phyloP scores from a whole-genome alignment of 2,888 invertebrate genomes.

The Emmelina monodactyla region DNA sequence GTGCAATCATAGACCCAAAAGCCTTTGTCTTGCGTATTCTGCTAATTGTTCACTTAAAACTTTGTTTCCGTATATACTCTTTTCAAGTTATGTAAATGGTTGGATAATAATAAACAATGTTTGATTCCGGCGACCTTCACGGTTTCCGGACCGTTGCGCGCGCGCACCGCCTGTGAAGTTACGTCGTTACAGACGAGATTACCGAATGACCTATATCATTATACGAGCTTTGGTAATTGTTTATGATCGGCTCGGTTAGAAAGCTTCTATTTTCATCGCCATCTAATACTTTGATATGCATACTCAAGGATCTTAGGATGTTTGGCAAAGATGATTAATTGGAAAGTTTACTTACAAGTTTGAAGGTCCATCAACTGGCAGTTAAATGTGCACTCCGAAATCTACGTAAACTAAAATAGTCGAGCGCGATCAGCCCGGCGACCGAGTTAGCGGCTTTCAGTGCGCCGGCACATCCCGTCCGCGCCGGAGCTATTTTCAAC shows the following conservation, averaged over 20 bases:
- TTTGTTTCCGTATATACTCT: not conserved
- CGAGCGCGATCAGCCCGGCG: conserved; percentile 55
- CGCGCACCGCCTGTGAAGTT: conserved; percentile 15
- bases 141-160: conserved; percentile 22
- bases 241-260: not conserved
- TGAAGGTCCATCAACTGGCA: no score
- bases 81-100: conserved; percentile 9
- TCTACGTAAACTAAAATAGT: conserved; percentile 65
- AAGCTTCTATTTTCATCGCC: conserved; percentile 1
- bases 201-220: conserved; percentile 20
- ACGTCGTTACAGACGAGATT: conserved; percentile 18
- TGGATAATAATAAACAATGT: conserved; percentile 1
- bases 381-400: conserved; percentile 64
- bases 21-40: no score
- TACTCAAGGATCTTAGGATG: no score
- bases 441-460: conserved; percentile 62
- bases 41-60: not conserved
- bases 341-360: no score
- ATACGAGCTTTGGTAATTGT: conserved; percentile 8
- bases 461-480: conserved; percentile 56
- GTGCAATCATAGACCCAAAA: no score
- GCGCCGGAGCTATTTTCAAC: conserved; percentile 63
- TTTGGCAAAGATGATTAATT: no score
- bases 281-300: conserved; percentile 1
- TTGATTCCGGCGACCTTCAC: conserved; percentile 19